Conservation (phyloP, 2,113 vertebrate genomes). For the Vicugna pacos region DNA sequence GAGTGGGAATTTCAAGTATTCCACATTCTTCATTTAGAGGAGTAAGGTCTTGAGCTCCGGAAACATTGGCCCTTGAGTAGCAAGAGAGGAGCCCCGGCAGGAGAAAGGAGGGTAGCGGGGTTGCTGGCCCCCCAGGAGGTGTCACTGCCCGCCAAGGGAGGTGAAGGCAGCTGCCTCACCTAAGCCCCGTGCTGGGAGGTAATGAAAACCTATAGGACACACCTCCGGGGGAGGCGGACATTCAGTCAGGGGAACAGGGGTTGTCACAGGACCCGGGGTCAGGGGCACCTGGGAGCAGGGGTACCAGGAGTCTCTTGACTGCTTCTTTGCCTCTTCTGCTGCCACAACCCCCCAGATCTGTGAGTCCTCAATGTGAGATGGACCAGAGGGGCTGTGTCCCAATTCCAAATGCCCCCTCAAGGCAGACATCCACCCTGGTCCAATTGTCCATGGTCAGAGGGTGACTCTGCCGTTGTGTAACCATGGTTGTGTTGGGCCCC, state of each 20-base stretch:
- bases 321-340: fast-evolving
- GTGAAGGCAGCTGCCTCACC: not conserved
- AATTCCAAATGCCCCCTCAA: too few species aligned
- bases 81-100: not conserved
- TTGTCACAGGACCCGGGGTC: not conserved
- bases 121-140: fast-evolving
- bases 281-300: fast-evolving
- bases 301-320: not conserved
- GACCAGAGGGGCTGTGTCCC: not conserved
- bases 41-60: not conserved
- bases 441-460: fast-evolving
- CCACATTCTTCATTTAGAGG: conserved; percentile 29
- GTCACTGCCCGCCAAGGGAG: fast-evolving
- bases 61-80: not conserved
- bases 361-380: not conserved
- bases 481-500: not conserved
- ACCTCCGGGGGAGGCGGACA: fast-evolving
- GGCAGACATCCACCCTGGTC: fast-evolving
- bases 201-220: fast-evolving
- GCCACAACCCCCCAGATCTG: not conserved
- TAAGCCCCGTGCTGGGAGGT: not conserved
- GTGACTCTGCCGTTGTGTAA: fast-evolving
- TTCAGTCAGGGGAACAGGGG: fast-evolving
- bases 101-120: not conserved
- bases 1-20: conserved; percentile 73